Percentiles rank a stretch among this genome's conserved stretches.
Evolutionary conservation across 2,113 vertebrate genomes (phyloP).

Genomic region (Sarotherodon lohbergeri): DNA sequence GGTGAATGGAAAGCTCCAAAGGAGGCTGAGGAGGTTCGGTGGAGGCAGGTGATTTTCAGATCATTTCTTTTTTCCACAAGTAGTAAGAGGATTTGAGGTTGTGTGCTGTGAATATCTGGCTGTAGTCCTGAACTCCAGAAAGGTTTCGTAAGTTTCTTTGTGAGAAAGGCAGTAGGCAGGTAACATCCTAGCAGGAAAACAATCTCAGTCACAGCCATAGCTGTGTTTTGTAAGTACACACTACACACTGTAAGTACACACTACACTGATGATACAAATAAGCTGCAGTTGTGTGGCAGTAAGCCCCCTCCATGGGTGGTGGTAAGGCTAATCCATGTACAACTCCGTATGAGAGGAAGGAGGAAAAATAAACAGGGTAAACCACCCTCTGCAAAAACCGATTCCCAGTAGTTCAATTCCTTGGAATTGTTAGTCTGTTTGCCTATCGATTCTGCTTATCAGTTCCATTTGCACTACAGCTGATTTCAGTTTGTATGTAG

Average conservation of each 20-base stretch:
- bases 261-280: not conserved
- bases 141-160: not conserved
- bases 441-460: not conserved
- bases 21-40: not conserved
- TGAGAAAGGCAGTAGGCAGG: not conserved
- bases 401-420: not conserved
- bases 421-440: not conserved
- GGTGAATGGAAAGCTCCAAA: not conserved
- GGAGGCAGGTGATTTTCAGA: not conserved
- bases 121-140: not conserved
- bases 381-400: not conserved
- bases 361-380: not conserved
- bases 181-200: not conserved
- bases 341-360: not conserved
- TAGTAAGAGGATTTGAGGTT: not conserved
- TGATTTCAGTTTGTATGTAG: not conserved
- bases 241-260: not conserved
- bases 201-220: not conserved
- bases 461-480: not conserved
- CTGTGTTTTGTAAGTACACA: not conserved
- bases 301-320: not conserved
- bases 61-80: not conserved
- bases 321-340: not conserved
- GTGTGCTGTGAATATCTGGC: not conserved
- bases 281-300: not conserved